Evolutionary conservation across 2,797 vertebrate genomes (phyloP), one percentile per base, ranked within the genome.

Genomic region (Carapus acus): DNA sequence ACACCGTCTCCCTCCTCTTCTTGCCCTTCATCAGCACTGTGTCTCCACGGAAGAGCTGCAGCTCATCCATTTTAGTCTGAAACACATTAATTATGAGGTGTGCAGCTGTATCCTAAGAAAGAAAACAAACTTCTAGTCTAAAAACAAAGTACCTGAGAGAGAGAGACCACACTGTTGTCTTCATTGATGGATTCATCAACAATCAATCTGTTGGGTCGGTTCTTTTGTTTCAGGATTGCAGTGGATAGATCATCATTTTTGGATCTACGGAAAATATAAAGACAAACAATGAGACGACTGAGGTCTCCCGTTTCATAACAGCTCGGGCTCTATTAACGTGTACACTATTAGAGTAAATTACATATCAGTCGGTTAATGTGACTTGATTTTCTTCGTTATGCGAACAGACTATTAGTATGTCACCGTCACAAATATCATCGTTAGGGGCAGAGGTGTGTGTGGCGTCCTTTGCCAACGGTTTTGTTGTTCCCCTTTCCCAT

Each of bases 121-220:
- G 11, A 3, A 20, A 4, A 27, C 46, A 51, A 41, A 9, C 4
- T 31, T 22, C 2, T 47, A 7, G n/a, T n/a, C n/a, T n/a, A n/a
- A n/a, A n/a, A n/a, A n/a, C 18, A 31, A 21, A 8, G 47, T 81
- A 90, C 95, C 93, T 98, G 95, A 67, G 95, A 98, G 49, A 98
- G 90, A 1, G 95, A 96, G 54, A 98, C 95, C 69, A 98, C 95
- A 39, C 95, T 98, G 86, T 98, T 98, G 85, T 98, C 95, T 87
- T 98, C 95, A 89, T 98, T 98, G 85, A 98, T 97, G 59, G 95
- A 94, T 85, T 98, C 95, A 90, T 98, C 95, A 44, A 98, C 95
- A 82, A 98, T 92, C 86, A 98, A 85, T 86, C 94, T 89, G 87
- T 98, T 97, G 36, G 95, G 95, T 74, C 96, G 92, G 88, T 87